phyloP scores from a whole-genome alignment of 2,888 invertebrate genomes.

The Clistopyga incitator region DNA sequence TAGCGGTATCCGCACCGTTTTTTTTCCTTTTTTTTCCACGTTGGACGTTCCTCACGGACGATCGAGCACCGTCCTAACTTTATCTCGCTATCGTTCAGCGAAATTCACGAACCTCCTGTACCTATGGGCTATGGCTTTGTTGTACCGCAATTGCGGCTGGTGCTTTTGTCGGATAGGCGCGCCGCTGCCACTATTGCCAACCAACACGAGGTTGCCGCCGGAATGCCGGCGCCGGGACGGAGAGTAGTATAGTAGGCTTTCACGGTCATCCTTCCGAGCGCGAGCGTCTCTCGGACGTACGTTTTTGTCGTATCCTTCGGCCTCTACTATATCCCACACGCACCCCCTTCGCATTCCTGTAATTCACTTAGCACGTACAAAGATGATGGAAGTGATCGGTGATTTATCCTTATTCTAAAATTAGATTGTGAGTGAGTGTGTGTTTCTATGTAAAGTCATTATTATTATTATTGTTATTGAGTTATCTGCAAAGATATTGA shows the following conservation, averaged over 20 bases:
- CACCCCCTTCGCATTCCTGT: slow-evolving; percentile 56
- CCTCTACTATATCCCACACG: slow-evolving; percentile 14
- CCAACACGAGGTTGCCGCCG: too few relatives aligned
- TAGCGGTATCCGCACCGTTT: slow-evolving; percentile 61
- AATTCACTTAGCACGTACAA: slow-evolving; percentile 18
- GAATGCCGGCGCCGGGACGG: slow-evolving; percentile 58
- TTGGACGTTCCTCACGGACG: slow-evolving; percentile 60
- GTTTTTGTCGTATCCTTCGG: slow-evolving; percentile 24
- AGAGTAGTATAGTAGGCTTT: slow-evolving; percentile 44
- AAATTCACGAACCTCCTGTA: neutral
- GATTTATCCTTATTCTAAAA: slow-evolving; percentile 32
- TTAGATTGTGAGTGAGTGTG: slow-evolving; percentile 7
- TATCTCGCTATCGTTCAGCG: neutral
- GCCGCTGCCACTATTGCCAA: slow-evolving; percentile 53
- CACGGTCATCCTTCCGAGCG: slow-evolving; percentile 47
- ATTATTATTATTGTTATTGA: neutral
- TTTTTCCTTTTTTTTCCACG: slow-evolving; percentile 43
- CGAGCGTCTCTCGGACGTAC: slow-evolving; percentile 16
- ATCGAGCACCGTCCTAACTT: slow-evolving; percentile 43
- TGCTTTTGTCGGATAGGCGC: slow-evolving; percentile 42
- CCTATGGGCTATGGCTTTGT: too few relatives aligned
- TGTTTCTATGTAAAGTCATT: neutral
- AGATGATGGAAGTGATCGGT: slow-evolving; percentile 28
- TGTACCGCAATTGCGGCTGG: neutral
- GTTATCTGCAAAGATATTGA: too few relatives aligned